Base-by-base conservation (phyloP, 2,888 invertebrate genomes). In the Lacanobia oleracea region DNA sequence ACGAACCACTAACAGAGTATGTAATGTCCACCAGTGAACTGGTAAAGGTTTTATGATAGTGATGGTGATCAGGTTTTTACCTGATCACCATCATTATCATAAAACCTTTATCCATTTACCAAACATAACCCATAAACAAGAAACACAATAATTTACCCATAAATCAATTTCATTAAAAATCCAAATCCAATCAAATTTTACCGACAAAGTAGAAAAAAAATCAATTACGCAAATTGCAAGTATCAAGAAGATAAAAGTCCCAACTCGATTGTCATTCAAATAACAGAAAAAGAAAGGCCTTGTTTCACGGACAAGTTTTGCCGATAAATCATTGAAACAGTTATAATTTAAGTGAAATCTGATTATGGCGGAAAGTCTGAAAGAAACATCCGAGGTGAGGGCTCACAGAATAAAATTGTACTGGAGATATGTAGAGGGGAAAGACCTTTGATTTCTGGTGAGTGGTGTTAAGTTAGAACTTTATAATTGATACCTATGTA, bases 301-400 rank as follows among this genome's bases (percentile, higher is more conserved):
- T 88, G 89, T 89, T 89, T 89, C 90, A 87, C 87, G 87, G 84
- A 73, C 86, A 91, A 91, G 87, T 90, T 91, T 89, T 75, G 77
- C 76, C 87, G 88, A 93, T 93, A 93, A 93, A 94, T 94, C 92
- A 92, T 92, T 91, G 89, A 87, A 90, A 91, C 90, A 91, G 88
- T 88, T 91, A 91, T 92, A 93, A 93, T 93, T 93, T 91, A 89
- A 90, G 87, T 89, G 79, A 89, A 92, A 93, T 93, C 92, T 91
- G 93, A 92, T 94, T 94, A 94, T 89, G 90, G 88, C 88, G 88
- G 81, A 83, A 81, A 79, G 60, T 73, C 72, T 53, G 79, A 79
- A 85, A 86, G 85, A 82, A 88, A 87, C 86, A 82, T 83, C 78
- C 59, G 82, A 76, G 79, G 76, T 75, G 71, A 76, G 74, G 62